Evolutionary conservation across 2,888 invertebrate genomes (phyloP).

Genomic region (Cacoxenus indagator): DNA sequence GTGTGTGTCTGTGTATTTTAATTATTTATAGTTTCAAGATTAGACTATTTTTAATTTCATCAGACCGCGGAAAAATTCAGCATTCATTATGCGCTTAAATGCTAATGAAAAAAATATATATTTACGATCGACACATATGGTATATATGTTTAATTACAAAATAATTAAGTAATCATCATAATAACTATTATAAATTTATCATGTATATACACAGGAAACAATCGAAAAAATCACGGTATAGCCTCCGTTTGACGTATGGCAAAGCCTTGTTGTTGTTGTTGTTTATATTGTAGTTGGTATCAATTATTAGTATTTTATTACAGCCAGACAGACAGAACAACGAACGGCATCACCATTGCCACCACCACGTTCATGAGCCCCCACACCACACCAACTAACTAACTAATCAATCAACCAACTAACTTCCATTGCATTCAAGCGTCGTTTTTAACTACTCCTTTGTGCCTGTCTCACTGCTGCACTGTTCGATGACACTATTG

Average conservation of each 20-base stretch:
- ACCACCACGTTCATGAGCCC: background rate
- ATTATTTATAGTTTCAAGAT: constrained; percentile 29
- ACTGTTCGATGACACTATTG: constrained; percentile 63
- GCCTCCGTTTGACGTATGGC: constrained; percentile 47
- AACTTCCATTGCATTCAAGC: background rate
- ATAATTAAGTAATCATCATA: constrained; percentile 21
- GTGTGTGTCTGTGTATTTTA: constrained; percentile 12
- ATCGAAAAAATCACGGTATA: constrained; percentile 57
- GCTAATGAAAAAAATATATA: constrained; percentile 18
- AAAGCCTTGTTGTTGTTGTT: constrained; percentile 11
- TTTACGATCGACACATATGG: too few relatives aligned
- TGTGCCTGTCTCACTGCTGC: constrained; percentile 41
- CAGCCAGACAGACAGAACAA: background rate
- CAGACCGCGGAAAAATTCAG: constrained; percentile 41
- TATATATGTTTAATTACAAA: background rate
- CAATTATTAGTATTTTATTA: background rate
- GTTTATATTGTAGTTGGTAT: background rate
- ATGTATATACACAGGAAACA: constrained; percentile 33
- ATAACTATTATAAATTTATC: background rate
- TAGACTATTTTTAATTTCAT: constrained; percentile 35
- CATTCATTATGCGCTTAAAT: constrained; percentile 36
- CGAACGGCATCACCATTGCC: background rate
- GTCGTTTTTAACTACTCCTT: constrained; percentile 9
- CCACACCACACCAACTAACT: background rate
- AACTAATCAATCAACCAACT: too few relatives aligned